phyloP scores from a whole-genome alignment of 2,797 vertebrate genomes.

The Leucoraja ocellata region DNA sequence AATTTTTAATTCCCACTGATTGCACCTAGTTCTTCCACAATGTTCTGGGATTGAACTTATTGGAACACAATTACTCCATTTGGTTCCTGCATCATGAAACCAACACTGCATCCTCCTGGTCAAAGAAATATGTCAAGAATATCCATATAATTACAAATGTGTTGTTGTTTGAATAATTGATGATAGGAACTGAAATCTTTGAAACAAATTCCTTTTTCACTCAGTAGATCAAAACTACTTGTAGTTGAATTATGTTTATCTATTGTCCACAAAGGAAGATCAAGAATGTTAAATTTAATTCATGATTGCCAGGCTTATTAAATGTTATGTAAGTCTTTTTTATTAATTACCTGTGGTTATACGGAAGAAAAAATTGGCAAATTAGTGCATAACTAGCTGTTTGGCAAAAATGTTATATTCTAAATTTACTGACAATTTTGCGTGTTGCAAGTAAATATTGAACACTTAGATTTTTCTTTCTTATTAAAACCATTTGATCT shows the following conservation, averaged over 20 bases:
- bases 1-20: conserved; percentile 1
- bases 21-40: not conserved
- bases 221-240: not conserved
- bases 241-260: not conserved
- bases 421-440: not conserved
- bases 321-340: not conserved
- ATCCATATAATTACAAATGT: not conserved
- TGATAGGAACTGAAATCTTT: not conserved
- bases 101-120: not conserved
- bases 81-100: not conserved
- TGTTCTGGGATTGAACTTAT: not conserved
- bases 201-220: not conserved
- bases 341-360: not conserved
- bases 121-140: not conserved
- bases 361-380: not conserved
- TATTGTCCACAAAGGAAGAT: not conserved
- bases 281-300: not conserved
- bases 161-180: not conserved
- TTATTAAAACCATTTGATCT: not conserved
- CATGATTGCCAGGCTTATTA: not conserved
- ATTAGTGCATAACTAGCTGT: not conserved
- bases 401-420: not conserved
- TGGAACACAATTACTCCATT: not conserved
- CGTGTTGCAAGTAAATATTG: not conserved
- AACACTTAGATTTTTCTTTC: not conserved